Conservation (phyloP, 2,113 vertebrate genomes). For the Eonycteris spelaea region DNA sequence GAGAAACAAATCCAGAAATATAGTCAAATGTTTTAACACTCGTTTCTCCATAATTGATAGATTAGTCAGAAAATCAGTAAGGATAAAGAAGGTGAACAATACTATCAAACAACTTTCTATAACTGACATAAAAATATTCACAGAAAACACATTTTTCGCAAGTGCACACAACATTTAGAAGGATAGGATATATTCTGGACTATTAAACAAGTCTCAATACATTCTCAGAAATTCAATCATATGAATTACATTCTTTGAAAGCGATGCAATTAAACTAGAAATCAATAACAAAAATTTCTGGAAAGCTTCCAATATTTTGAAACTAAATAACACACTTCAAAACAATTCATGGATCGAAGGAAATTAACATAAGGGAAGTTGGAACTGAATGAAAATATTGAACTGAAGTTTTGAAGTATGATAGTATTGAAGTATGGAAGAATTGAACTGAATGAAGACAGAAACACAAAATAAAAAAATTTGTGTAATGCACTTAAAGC, state of each 20-base stretch:
- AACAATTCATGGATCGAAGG: not conserved
- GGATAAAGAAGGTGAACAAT: not conserved
- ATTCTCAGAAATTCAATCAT: not conserved
- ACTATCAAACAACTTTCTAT: not conserved
- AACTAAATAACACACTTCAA: not conserved
- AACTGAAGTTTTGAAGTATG: not conserved
- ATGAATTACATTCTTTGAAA: not conserved
- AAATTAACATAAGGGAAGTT: not conserved
- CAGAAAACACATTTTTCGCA: not conserved
- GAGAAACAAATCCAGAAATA: not conserved
- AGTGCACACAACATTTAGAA: not conserved
- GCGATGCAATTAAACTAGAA: not conserved
- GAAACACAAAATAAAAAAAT: not conserved
- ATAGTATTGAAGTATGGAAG: not conserved
- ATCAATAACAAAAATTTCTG: not conserved
- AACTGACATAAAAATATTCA: not conserved
- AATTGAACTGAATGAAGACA: not conserved
- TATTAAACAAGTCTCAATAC: not conserved
- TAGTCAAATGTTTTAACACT: not conserved
- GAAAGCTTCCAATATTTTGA: not conserved
- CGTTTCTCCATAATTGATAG: not conserved
- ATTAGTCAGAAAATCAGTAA: not conserved
- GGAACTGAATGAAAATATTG: not conserved
- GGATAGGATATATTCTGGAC: not conserved
- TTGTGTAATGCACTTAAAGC: not conserved